Conservation (phyloP, 2,888 invertebrate genomes). For the Sminthurides aquaticus region DNA sequence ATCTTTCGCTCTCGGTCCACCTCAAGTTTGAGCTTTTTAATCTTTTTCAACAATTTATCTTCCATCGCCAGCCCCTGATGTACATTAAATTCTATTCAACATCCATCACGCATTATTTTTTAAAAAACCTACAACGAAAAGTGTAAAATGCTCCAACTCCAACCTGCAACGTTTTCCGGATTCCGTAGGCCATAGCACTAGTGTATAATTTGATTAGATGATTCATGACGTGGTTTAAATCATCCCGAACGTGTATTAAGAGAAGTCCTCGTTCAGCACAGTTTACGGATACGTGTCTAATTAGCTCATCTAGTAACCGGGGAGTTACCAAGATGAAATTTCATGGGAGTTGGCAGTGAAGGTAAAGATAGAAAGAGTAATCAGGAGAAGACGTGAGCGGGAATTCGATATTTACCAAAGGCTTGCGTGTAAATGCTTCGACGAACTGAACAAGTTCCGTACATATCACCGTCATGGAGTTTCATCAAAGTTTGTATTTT, state of each 20-base stretch:
- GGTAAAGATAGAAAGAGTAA: not conserved
- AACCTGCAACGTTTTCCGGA: constrained; percentile 18
- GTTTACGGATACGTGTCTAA: constrained; percentile 10
- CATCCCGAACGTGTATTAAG: constrained; percentile 12
- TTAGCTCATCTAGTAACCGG: constrained; percentile 19
- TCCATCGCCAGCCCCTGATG: not conserved
- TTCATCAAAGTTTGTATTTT: constrained; percentile 15
- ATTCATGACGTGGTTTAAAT: not conserved
- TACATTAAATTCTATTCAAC: no score
- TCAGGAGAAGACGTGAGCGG: no score
- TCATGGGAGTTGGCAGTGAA: not conserved
- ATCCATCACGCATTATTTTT: no score
- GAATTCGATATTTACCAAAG: constrained; percentile 18
- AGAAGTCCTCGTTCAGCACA: constrained; percentile 18
- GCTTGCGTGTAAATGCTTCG: constrained; percentile 7
- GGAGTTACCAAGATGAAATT: not conserved
- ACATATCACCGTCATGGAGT: not conserved
- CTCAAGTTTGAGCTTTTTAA: constrained; percentile 12
- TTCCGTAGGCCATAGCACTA: constrained; percentile 16
- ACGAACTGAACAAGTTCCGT: constrained; percentile 12
- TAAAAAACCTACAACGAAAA: no score
- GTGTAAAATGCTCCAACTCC: no score
- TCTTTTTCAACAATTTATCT: constrained; percentile 1
- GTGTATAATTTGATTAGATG: constrained; percentile 10
- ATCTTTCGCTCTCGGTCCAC: constrained; percentile 16